Evolutionary conservation across 2,888 invertebrate species (phyloP), one percentile per base, ranked within the genome.

Genomic region (Linhomoeus sp.): DNA sequence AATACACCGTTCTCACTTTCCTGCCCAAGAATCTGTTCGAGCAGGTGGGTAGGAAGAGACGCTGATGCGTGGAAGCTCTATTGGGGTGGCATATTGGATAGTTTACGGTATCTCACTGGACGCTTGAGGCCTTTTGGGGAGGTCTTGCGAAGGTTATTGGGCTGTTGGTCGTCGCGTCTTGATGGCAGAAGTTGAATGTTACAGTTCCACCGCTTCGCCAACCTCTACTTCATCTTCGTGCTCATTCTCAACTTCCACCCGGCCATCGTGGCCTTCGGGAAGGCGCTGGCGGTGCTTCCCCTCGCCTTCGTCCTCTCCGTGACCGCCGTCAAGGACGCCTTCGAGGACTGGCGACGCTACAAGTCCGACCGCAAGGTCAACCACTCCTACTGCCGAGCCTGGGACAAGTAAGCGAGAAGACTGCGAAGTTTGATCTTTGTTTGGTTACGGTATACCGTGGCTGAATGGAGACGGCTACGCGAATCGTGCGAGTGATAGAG

Each of bases 281-380:
- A 50, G 40, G 56, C 53, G 45, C 49, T 60, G n/a, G 55, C 56
- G 5, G 49, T 88, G 57, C 81, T 92, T 67, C 92, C 94, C 54
- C 77, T 94, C 58, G 81, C 86, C 58, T 83, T 87, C 55, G 92
- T 94, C 60, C 75, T 94, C 53, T 79, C 81, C 47, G 77, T 94
- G 65, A 90, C 90, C 58, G 90, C 88, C 63, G 77, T 87, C 61
- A 94, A 94, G 73, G 94, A 94, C 76, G 87, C 86, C 61, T 87
- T 87, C 68, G 94, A 94, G 74, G 94, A 94, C 70, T 56, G 85
- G 46, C 73, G 90, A 50, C 72, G 94, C 61, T 78, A 82, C 61
- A 77, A 77, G 40, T 86, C 87, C 47, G 94, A 94, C 69, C 82
- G 81, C 63, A 75, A 88, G 59, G 85, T 94, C 58, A 94, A 94